Percentiles rank a stretch among this genome's conserved stretches.
Evolutionary conservation across 2,113 vertebrate genomes (phyloP).

Genomic region (Melierax canorus): DNA sequence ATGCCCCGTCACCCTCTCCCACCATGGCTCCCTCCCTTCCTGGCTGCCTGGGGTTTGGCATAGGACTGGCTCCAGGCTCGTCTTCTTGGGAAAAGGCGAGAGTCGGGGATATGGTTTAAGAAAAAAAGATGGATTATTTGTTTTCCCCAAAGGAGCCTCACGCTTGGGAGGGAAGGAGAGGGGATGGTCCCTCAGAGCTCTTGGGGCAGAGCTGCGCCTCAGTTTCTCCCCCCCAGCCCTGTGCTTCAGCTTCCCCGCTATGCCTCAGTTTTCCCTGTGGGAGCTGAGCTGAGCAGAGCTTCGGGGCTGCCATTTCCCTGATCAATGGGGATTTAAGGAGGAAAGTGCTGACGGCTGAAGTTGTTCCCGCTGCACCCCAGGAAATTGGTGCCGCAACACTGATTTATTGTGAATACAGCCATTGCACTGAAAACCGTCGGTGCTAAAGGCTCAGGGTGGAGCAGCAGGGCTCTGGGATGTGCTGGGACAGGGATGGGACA

Average conservation of each 20-base stretch:
- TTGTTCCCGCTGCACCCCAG: fast-evolving
- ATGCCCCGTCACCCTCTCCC: not conserved
- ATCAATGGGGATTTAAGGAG: not conserved
- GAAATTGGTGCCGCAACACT: fast-evolving
- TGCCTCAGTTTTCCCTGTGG: not conserved
- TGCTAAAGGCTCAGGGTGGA: fast-evolving
- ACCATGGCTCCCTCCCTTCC: not conserved
- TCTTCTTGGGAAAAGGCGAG: not conserved
- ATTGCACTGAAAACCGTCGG: fast-evolving
- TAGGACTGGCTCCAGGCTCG: fast-evolving
- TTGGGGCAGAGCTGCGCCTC: not conserved
- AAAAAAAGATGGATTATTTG: not conserved
- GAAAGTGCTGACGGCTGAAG: fast-evolving
- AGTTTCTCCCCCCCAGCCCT: fast-evolving
- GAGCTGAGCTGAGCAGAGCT: not conserved
- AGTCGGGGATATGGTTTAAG: not conserved
- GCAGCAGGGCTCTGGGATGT: not conserved
- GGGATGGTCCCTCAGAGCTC: too few relatives aligned
- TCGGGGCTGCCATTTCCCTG: fast-evolving
- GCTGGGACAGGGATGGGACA: not conserved
- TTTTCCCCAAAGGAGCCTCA: not conserved
- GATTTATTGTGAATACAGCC: not conserved
- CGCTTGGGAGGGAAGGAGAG: not conserved
- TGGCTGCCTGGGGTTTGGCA: not conserved
- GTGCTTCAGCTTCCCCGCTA: not conserved